Base-by-base conservation (phyloP, 2,888 invertebrate species). In the Ophonus ardosiacus region DNA sequence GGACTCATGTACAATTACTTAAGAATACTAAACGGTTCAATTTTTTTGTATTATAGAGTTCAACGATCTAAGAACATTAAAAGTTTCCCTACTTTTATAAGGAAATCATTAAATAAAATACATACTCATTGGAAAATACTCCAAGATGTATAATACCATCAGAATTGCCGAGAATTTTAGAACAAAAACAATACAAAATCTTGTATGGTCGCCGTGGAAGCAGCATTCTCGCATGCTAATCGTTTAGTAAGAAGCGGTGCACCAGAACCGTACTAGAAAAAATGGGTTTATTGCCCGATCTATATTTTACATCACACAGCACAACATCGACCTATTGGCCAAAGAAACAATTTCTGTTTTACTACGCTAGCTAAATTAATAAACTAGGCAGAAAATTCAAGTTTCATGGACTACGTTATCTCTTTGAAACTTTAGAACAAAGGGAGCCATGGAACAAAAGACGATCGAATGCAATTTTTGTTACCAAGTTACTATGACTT, bases 191-290 rank as follows among this genome's bases (percentile, higher is more conserved):
- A 15, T 38, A 68, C 31, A 13, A 74, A 74, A 74, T 18, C 18
- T 13, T 51, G 43, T 40, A 68, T 38, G n/a, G n/a, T n/a, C 13
- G n/a, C 31, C 3, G 31, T 24, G 38, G 68, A 17, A 43, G 71
- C 71, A 40, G 43, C 71, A 74, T 74, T 74, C 71, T 74, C 71
- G 71, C 71, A 74, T 74, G 71, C 43, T 74, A 74, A 74, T 40
- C 43, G 43, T 74, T 74, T 74, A 0, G 71, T 74, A 43, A 74
- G 71, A 43, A 51, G 71, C 17, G 71, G 71, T 10, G 5, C 17
- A 10, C 1, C 43, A 74, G 71, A 18, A 5, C 43, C 71, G 71
- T 74, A 74, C 43, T 7, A 74, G 43, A 40, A 68, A 15, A 68
- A 68, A 51, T 51, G 43, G 43, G 43, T 51, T 51, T 51, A 38